Evolutionary conservation across 2,888 invertebrate genomes (phyloP).

Genomic region (Heliconius ethilla): DNA sequence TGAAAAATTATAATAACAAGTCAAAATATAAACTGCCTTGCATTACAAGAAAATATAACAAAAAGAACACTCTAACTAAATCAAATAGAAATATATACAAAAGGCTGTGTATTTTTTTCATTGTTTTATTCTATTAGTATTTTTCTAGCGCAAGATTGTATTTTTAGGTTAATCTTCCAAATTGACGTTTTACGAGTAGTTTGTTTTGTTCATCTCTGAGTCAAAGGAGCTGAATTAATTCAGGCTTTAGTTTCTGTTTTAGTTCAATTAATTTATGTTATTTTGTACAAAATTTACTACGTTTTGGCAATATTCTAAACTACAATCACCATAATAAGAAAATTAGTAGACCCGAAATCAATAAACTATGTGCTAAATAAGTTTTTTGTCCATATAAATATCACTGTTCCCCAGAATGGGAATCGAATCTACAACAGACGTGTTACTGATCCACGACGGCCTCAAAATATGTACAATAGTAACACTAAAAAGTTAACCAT

Average conservation of each 20-base stretch:
- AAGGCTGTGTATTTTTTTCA: conserved; percentile 50
- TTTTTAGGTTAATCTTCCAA: conserved; percentile 18
- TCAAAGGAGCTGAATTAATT: background rate
- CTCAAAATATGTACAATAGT: no score
- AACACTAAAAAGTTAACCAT: no score
- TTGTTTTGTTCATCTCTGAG: conserved; percentile 1
- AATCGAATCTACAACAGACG: no score
- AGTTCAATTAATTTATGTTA: background rate
- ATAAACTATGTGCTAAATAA: no score
- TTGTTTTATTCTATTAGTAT: conserved; percentile 1
- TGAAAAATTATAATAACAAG: background rate
- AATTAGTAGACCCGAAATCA: no score
- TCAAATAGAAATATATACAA: conserved; percentile 48
- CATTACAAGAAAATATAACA: background rate
- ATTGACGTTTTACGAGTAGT: conserved; percentile 9
- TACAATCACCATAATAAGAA: background rate
- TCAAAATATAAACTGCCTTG: background rate
- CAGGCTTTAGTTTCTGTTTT: background rate
- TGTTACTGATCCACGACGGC: no score
- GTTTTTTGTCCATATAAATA: no score
- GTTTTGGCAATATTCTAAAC: background rate
- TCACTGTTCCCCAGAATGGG: no score
- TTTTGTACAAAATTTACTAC: background rate
- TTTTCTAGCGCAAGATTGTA: conserved; percentile 18
- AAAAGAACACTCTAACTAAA: background rate